These are phyloP conservation scores for Pocillopora meandrina DNA, from an alignment of 92 coral and sea anemone genomes.

Conservation along the genomic window DNA sequence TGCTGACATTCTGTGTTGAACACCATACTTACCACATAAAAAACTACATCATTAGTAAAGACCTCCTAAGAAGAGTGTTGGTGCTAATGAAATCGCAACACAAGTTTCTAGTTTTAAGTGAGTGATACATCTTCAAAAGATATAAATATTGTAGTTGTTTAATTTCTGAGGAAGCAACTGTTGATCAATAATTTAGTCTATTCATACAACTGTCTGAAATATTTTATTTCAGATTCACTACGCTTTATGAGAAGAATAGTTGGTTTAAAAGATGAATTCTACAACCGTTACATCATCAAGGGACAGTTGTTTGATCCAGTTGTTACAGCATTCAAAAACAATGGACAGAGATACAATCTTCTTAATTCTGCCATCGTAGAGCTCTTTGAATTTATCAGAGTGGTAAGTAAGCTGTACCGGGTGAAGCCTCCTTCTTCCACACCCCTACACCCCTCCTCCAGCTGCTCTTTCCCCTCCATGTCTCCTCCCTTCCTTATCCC, in stretches of 20 bases:
- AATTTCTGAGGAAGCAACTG: not conserved
- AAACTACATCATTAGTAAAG: conserved; percentile 95
- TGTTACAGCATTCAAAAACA: conserved; percentile 81
- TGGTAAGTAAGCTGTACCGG: conserved; percentile 51
- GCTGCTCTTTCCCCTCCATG: too few relatives aligned
- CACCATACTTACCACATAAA: conserved; percentile 99
- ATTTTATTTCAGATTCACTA: conserved; percentile 73
- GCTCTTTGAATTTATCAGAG: conserved; percentile 95
- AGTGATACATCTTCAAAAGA: conserved; percentile 38
- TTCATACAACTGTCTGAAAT: not conserved
- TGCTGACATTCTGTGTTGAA: conserved; percentile 91
- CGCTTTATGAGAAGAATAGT: conserved; percentile 95
- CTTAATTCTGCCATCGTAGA: conserved; percentile 97
- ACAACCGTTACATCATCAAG: conserved; percentile 96
- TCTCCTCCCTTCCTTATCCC: too few relatives aligned
- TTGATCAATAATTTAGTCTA: not conserved
- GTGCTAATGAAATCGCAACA: conserved; percentile 91
- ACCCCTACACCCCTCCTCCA: too few relatives aligned
- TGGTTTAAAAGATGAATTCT: conserved; percentile 97
- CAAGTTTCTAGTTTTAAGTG: conserved; percentile 96
- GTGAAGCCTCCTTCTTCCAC: not conserved
- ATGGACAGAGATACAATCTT: conserved; percentile 94
- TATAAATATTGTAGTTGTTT: not conserved
- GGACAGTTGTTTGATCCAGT: conserved; percentile 94
- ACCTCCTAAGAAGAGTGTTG: conserved; percentile 87